Evolutionary conservation across 2,888 invertebrate species (phyloP), one percentile per base, ranked within the genome.

Genomic region (Ethmia dodecea): DNA sequence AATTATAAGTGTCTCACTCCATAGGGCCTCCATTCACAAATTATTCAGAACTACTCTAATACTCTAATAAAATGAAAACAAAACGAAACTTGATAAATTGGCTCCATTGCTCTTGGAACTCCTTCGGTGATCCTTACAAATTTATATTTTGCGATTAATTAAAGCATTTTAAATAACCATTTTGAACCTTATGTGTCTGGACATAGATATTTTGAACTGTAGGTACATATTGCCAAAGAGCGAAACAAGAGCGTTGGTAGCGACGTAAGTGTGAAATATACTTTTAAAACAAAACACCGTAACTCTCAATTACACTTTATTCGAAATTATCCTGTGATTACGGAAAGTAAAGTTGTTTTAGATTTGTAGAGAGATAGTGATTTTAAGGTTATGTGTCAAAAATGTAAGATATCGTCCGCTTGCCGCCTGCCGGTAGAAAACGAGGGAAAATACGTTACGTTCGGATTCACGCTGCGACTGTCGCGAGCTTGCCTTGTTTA

Each of bases 401-500:
- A 63, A 59, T 58, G 60, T 68, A 62, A 68, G 59, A 62, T 65
- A 67, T 66, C 52, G 49, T 38, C 50, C 54, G 49, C 47, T 46
- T 52, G 62, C 62, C 57, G 59, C 66, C 62, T 59, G 71, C 64
- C 64, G 64, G 65, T 60, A 61, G 56, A 52, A 61, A 67, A 69
- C 64, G 69, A 66, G 60, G 53, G 51, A 52, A 61, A 49, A 77
- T 79, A 68, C 68, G 65, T 74, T 70, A 68, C 59, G 61, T 70
- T 66, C 60, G 66, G 68, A 45, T 62, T 64, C 80, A 77, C 68
- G 80, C 81, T 75, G 81, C 43, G 81, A 64, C 45, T 63, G 70
- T 69, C 74, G 61, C 66, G 52, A 41, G 45, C 34, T 24, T 45
- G 39, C 50, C 50, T 61, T 54, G 56, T 73, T 77, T 75, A 69